phyloP scores from a whole-genome alignment of 2,797 vertebrate species.

The Lepilemur ruficaudatus region DNA sequence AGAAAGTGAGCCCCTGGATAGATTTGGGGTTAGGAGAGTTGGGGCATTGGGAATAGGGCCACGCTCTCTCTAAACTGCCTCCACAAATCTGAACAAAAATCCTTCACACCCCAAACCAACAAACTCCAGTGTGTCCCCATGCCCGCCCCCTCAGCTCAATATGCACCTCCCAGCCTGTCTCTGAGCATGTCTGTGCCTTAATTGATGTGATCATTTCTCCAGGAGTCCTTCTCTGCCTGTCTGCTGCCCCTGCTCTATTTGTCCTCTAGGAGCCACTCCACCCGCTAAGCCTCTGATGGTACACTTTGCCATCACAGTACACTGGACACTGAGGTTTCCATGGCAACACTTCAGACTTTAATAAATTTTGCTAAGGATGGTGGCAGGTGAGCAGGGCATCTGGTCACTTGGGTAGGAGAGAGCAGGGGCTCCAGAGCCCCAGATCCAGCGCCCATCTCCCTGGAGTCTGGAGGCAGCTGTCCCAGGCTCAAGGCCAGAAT shows the following conservation, averaged over 20 bases:
- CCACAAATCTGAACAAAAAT: background rate
- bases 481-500: background rate
- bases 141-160: background rate
- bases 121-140: background rate
- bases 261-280: background rate
- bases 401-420: conserved; percentile 41
- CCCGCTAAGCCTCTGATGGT: background rate
- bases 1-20: background rate
- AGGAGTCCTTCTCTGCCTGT: background rate
- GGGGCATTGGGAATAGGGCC: background rate
- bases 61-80: background rate
- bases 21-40: background rate
- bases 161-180: background rate
- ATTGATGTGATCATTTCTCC: background rate
- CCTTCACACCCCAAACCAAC: background rate
- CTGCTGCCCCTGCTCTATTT: background rate
- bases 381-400: conserved; percentile 34
- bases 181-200: background rate
- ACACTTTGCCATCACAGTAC: background rate
- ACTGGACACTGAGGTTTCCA: conserved; percentile 46
- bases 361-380: conserved; percentile 69
- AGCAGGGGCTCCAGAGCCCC: background rate
- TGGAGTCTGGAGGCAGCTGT: conserved; percentile 18
- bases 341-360: conserved; percentile 75
- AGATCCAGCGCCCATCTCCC: conserved; percentile 4